Percentiles rank a stretch among this genome's conserved stretches.
These are phyloP conservation scores for Hololepta plana DNA, from an alignment of 2,888 invertebrate species.

Conservation along the genomic window DNA sequence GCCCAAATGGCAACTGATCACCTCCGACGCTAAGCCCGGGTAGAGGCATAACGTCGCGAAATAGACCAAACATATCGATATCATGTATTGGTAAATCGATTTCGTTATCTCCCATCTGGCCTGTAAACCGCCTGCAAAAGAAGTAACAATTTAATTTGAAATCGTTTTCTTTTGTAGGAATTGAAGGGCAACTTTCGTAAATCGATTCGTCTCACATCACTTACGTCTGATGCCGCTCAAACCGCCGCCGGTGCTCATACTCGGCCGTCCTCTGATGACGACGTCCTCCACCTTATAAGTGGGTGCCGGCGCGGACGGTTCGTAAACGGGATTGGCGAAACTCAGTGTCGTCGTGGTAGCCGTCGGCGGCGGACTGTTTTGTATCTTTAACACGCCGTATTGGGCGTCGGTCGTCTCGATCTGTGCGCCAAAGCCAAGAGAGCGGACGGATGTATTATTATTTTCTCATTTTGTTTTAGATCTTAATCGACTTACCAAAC, in stretches of 20 bases:
- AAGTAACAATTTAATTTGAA: slow-evolving; percentile 6
- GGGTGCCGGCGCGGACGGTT: slow-evolving; percentile 44
- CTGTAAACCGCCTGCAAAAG: slow-evolving; percentile 41
- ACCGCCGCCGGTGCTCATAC: slow-evolving; percentile 26
- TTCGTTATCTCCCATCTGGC: slow-evolving; percentile 68
- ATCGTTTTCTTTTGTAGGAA: slow-evolving; percentile 1
- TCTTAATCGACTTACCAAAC: slow-evolving; percentile 37
- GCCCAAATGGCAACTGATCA: slow-evolving; percentile 62
- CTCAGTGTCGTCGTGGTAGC: slow-evolving; percentile 40
- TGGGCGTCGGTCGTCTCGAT: slow-evolving; percentile 46
- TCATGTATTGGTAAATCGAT: slow-evolving; percentile 79
- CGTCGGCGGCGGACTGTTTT: slow-evolving; percentile 41
- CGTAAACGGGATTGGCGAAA: slow-evolving; percentile 72
- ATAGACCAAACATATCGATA: slow-evolving; percentile 73
- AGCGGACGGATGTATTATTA: background rate
- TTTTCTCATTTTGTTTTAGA: background rate
- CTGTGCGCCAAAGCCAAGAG: slow-evolving; percentile 20
- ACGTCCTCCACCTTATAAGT: slow-evolving; percentile 62
- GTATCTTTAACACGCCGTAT: slow-evolving; percentile 60
- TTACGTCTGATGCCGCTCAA: slow-evolving; percentile 35
- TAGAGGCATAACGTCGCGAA: slow-evolving; percentile 79
- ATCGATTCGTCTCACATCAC: slow-evolving; percentile 10
- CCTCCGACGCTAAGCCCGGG: slow-evolving; percentile 81
- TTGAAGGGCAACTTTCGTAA: background rate
- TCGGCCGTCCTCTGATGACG: slow-evolving; percentile 42